Evolutionary conservation across 2,888 invertebrate species (phyloP).

Genomic region (Octonoba sinensis): DNA sequence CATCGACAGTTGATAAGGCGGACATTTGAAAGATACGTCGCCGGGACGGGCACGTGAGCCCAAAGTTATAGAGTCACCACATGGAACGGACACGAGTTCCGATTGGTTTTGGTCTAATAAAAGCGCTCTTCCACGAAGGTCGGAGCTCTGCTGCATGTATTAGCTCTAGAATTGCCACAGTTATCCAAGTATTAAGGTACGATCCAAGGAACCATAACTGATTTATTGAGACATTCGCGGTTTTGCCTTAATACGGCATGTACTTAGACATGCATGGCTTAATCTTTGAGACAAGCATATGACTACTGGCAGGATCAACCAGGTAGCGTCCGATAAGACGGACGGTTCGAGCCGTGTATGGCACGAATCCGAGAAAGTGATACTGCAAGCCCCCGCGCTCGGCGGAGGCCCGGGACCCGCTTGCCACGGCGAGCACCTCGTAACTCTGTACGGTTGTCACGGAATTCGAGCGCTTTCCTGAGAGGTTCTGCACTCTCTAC

Average conservation of each 20-base stretch:
- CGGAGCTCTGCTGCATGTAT: too few species aligned
- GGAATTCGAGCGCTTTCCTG: not conserved
- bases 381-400: too few species aligned
- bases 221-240: constrained; percentile 77
- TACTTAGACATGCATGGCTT: too few species aligned
- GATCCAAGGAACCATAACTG: constrained; percentile 76
- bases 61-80: constrained; percentile 64
- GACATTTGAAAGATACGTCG: constrained; percentile 70
- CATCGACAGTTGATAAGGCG: constrained; percentile 74
- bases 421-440: not conserved
- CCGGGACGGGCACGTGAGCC: constrained; percentile 61
- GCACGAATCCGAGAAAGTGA: too few species aligned
- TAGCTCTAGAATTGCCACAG: too few species aligned
- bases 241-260: constrained; percentile 76
- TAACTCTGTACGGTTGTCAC: not conserved
- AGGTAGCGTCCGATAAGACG: too few species aligned
- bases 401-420: constrained; percentile 66
- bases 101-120: constrained; percentile 76
- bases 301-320: too few species aligned
- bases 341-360: too few species aligned
- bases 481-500: not conserved
- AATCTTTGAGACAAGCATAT: too few species aligned
- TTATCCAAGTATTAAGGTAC: too few species aligned
- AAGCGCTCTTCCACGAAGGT: constrained; percentile 70
- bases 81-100: constrained; percentile 65